Evolutionary conservation across 2,113 vertebrate genomes (phyloP), one percentile per base, ranked within the genome.

Genomic region (Pomatorhinus ruficollis): DNA sequence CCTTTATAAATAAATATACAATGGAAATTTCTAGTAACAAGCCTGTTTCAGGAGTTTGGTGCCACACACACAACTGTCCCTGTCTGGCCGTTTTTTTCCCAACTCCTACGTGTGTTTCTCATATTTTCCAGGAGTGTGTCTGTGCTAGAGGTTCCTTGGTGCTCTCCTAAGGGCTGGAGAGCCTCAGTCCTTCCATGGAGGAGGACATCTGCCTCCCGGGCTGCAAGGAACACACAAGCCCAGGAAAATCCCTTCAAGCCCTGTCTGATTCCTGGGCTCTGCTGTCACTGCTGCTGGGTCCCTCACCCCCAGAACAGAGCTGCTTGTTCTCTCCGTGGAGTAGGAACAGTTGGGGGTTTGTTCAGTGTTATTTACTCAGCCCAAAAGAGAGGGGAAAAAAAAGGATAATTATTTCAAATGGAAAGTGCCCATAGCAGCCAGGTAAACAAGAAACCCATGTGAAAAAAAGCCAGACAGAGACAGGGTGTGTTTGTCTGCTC

Each of bases 371-470:
- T 83, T 86, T 92, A 77, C 83, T 87, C 70, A 57, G 56, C 40
- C 74, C 70, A 76, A 91, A 90, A 83, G 71, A 69, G 63, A 56
- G 12, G 65, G 24, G n/a, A 53, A 87, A 16, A 35, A 53, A 79
- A 83, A 72, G 40, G 17, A 65, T 59, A 87, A 95, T 74, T 89
- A 83, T 93, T 95, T 95, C 42, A 94, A 93, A 90, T 86, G 91
- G 93, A 96, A 94, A 95, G 92, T 94, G 93, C 72, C 78, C 78
- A 47, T 47, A 70, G 92, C 74, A 96, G 89, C 91, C 95, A 93
- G 93, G 91, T 97, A 96, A 96, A 97, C 93, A 96, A 88, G 91
- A 91, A 90, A 86, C 21, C 57, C 49, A n/a, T n/a, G 63, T 83
- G 93, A 96, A 96, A 87, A 69, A 91, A 93, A 89, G 75, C 40